Base-by-base conservation (phyloP, 2,888 invertebrate species). In the Galerucella calmariensis region DNA sequence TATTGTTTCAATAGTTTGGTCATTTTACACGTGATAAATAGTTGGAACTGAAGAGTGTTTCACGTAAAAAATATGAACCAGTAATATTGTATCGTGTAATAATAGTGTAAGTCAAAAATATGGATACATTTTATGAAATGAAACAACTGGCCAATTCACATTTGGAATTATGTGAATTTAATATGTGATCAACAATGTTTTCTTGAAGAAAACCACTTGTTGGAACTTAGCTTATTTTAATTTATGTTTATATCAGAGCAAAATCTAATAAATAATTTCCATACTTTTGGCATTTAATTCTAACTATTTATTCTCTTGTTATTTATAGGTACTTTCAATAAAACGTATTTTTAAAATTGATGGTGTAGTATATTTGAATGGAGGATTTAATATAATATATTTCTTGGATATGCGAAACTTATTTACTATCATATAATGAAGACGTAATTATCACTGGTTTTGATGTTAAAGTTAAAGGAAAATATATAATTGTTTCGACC, bases 231-330 rank as follows among this genome's bases (percentile, higher is more conserved):
- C 14, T 48, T 48, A 48, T 53, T 53, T 53, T 53, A 48, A 48
- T 48, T 53, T 53, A 53, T 16, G 14, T 16, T 56, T 9, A 2
- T 16, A 16, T 56, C 8, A 56, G 9, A 56, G 2, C 20, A 67
- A 59, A 20, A 66, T 66, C 46, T 58, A 58, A 67, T 58, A n/a
- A 44, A 44, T 27, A 35, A 62, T 10, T n/a, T 16, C 63, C n/a
- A n/a, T 62, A 20, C 48, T 65, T 24, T 46, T 12, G 48, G 44
- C n/a, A 20, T 65, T n/a, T 1, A 46, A 6, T 48, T 24, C 8
- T 48, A 65, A n/a, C 4, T 2, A 20, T 46, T 10, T 3, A 20
- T 10, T 56, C 10, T 10, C 20, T 53, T n/a, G n/a, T 53, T 8
- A 16, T 48, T 48, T 48, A n/a, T n/a, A n/a, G n/a, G 0, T 10